Evolutionary conservation across 2,113 vertebrate species (phyloP).

Genomic region (Halichoerus grypus): DNA sequence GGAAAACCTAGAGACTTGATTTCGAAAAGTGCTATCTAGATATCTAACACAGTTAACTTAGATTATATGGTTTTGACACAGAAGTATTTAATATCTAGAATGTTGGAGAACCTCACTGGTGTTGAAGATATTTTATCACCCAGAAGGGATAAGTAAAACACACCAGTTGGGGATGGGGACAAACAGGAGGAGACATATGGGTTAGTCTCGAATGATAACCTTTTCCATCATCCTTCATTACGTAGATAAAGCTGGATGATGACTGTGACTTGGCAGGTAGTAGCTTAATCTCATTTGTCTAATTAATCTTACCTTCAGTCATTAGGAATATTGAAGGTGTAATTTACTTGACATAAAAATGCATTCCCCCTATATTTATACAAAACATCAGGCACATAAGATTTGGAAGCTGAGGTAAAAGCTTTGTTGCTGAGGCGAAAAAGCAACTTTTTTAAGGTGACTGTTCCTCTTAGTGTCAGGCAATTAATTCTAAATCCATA

Average conservation of each 20-base stretch:
- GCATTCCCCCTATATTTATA: background rate
- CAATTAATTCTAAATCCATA: background rate
- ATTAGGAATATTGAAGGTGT: background rate
- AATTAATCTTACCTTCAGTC: background rate
- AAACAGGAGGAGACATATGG: background rate
- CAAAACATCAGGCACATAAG: background rate
- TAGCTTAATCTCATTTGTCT: background rate
- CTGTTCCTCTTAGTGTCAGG: background rate
- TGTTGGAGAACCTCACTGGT: background rate
- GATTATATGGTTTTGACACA: background rate
- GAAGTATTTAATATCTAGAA: background rate
- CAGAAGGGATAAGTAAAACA: background rate
- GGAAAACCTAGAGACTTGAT: background rate
- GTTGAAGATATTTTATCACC: background rate
- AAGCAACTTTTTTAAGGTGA: background rate
- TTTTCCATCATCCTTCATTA: background rate
- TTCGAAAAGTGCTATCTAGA: background rate
- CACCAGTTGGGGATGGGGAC: rapidly evolving
- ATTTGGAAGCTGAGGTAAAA: background rate
- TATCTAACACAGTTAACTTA: background rate
- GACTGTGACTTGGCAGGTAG: background rate
- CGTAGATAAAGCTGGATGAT: background rate
- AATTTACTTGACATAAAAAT: background rate
- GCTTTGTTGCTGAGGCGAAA: background rate
- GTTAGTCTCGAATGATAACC: background rate